Evolutionary conservation across 1,140 invertebrate genomes (phyloP).

Genomic region (honey bee (Apis mellifera)): Amel_HAv3.1 CM009942.2:10736501-10737000

Average conservation of each 20-base stretch:
- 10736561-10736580: not conserved
- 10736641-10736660: slow-evolving; percentile 86
- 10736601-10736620: no score
- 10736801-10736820: not conserved
- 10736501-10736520: slow-evolving; percentile 83
- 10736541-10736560: not conserved
- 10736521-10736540: not conserved
- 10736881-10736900: not conserved
- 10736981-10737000: slow-evolving; percentile 19
- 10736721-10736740: slow-evolving; percentile 96
- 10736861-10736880: not conserved
- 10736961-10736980: slow-evolving; percentile 6
- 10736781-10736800: slow-evolving; percentile 47
- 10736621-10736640: not conserved
- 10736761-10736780: slow-evolving; percentile 88
- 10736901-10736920: not conserved
- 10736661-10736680: slow-evolving; percentile 96
- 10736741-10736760: slow-evolving; percentile 97
- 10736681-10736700: slow-evolving; percentile 95
- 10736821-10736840: no score
- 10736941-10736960: not conserved
- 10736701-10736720: slow-evolving; percentile 95
- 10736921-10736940: not conserved
- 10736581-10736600: no score
- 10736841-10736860: no score